phyloP scores from a whole-genome alignment of 2,888 invertebrate genomes.

The Strigamia crassipes region DNA sequence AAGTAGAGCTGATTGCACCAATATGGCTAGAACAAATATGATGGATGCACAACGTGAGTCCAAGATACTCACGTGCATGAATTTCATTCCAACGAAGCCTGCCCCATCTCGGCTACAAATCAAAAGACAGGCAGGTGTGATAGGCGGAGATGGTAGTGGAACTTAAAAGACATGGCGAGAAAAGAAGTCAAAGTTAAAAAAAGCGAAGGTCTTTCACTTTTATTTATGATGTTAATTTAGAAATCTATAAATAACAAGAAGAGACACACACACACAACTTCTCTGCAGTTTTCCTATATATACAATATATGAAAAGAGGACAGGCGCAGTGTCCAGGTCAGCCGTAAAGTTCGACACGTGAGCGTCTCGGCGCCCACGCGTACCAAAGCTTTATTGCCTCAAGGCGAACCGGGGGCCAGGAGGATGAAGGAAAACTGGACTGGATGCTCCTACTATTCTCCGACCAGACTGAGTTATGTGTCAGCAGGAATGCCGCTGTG shows the following conservation, averaged over 20 bases:
- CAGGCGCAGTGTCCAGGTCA: constrained; percentile 11
- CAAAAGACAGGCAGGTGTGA: constrained; percentile 21
- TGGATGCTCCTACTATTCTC: constrained; percentile 16
- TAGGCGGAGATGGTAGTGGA: constrained; percentile 19
- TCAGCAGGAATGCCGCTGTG: constrained; percentile 15
- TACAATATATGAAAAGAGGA: constrained; percentile 21
- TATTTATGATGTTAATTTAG: constrained; percentile 21
- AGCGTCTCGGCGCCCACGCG: constrained; percentile 6
- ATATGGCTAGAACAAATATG: background rate
- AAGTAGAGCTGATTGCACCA: constrained; percentile 6
- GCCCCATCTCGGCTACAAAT: constrained; percentile 16
- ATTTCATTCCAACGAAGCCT: background rate
- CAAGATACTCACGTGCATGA: background rate
- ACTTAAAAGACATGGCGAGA: background rate
- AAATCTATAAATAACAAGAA: constrained; percentile 21
- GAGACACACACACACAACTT: constrained; percentile 13
- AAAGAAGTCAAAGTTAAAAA: constrained; percentile 16
- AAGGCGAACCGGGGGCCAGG: constrained; percentile 13
- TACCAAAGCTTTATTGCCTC: constrained; percentile 21
- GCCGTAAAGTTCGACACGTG: constrained; percentile 21
- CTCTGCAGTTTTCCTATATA: constrained; percentile 6
- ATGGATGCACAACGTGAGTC: constrained; percentile 21
- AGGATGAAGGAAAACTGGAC: constrained; percentile 21
- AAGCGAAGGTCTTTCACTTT: constrained; percentile 21
- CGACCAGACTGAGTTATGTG: constrained; percentile 2